Percentiles rank a stretch among this genome's conserved stretches.
Conservation (phyloP, 2,113 vertebrate genomes). For the Trochalopteron elliotii region DNA sequence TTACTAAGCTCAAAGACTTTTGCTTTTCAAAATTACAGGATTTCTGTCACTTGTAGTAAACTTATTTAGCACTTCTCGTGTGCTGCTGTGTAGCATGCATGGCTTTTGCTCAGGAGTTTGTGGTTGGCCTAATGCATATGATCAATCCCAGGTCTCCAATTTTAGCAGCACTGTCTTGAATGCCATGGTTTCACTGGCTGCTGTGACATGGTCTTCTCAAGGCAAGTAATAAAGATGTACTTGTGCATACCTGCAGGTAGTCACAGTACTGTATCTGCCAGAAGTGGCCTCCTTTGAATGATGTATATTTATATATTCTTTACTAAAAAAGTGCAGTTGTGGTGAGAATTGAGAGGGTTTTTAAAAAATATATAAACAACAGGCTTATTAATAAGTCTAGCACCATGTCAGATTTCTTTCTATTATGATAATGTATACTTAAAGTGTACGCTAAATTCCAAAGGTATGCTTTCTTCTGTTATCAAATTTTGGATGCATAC, state of each 20-base stretch:
- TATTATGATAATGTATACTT: neutral
- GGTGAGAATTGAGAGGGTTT: neutral
- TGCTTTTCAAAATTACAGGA: neutral
- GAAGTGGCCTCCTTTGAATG: neutral
- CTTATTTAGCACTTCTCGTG: neutral
- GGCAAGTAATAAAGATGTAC: neutral
- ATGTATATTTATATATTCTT: neutral
- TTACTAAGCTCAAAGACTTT: neutral
- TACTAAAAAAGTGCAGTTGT: neutral
- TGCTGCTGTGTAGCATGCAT: neutral
- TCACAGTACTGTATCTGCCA: neutral
- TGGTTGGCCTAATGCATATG: neutral
- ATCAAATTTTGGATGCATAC: neutral
- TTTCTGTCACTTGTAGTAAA: neutral
- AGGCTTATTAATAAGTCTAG: neutral
- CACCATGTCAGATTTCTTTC: neutral
- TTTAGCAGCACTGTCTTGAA: neutral
- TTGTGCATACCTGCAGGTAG: neutral
- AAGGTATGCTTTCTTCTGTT: neutral
- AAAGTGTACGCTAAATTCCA: neutral
- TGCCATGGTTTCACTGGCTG: neutral
- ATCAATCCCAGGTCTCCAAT: neutral
- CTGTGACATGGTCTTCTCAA: neutral
- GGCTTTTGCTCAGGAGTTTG: neutral
- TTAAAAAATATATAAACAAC: neutral